Conservation (phyloP, 2,797 vertebrate genomes). For the Holocentrus rufus region DNA sequence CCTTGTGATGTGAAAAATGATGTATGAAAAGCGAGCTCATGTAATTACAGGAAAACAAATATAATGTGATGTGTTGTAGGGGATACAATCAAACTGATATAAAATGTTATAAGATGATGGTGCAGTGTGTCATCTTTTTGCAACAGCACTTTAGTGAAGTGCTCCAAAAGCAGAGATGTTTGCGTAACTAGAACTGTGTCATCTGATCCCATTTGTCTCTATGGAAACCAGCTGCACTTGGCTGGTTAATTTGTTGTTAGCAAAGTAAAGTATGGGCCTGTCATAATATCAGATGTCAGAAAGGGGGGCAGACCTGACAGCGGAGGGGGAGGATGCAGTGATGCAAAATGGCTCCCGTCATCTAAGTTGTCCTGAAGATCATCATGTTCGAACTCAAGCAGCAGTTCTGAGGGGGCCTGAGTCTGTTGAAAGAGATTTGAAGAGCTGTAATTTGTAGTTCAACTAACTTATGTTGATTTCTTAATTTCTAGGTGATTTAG, state of each 20-base stretch:
- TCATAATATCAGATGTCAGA: conserved; percentile 65
- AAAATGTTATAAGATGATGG: not conserved
- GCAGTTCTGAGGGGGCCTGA: conserved; percentile 48
- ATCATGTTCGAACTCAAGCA: conserved; percentile 48
- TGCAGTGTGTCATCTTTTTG: conserved; percentile 1
- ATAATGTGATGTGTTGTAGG: not conserved
- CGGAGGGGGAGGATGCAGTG: conserved; percentile 31
- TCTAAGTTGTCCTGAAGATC: conserved; percentile 41
- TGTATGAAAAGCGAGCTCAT: not conserved
- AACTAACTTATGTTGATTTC: not conserved
- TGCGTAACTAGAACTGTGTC: conserved; percentile 40
- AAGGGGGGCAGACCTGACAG: conserved; percentile 61
- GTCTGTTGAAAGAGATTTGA: conserved; percentile 49
- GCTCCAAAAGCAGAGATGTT: conserved; percentile 19
- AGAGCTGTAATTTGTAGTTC: not conserved
- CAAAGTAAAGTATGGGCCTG: conserved; percentile 37
- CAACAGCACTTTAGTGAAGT: not conserved
- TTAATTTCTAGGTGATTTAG: not conserved
- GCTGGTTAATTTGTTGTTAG: conserved; percentile 44
- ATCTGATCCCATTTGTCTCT: conserved; percentile 48
- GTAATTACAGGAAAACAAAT: not conserved
- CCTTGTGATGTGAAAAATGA: not conserved
- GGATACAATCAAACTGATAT: not conserved
- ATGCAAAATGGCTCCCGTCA: conserved; percentile 53
- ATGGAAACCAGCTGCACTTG: conserved; percentile 55